These are phyloP conservation scores for Myrmecobius fasciatus DNA, from an alignment of 2,113 vertebrate species.

Conservation along the genomic window DNA sequence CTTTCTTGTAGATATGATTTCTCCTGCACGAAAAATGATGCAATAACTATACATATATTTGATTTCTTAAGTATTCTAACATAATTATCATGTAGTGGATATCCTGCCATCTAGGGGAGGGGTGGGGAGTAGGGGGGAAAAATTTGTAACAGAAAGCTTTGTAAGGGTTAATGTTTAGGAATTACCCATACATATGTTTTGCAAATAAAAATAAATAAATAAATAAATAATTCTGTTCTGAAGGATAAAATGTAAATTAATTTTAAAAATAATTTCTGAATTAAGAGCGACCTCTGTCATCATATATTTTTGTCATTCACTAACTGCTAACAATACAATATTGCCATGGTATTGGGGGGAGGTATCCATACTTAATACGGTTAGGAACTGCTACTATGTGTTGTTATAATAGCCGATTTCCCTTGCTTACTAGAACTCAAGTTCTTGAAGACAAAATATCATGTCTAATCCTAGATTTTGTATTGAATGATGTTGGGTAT, in stretches of 20 bases:
- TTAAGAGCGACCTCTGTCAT: not conserved
- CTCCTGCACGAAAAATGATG: no score
- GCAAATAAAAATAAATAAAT: no score
- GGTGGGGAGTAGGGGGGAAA: no score
- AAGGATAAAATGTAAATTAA: not conserved
- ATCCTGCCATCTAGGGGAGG: no score
- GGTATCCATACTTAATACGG: not conserved
- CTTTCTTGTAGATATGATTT: no score
- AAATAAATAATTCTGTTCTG: not conserved
- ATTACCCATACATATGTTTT: no score
- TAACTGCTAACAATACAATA: not conserved
- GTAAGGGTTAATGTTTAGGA: no score
- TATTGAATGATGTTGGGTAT: slow-evolving; percentile 15
- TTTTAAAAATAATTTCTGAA: not conserved
- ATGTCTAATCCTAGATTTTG: slow-evolving; percentile 12
- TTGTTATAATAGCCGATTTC: not conserved
- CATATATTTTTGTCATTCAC: not conserved
- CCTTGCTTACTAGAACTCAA: not conserved
- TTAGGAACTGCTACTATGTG: not conserved
- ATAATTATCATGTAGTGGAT: no score
- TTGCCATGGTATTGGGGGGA: not conserved
- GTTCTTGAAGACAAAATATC: slow-evolving; percentile 34
- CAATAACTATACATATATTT: no score
- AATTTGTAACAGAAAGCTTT: no score
- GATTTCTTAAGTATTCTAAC: no score